Evolutionary conservation across 2,113 vertebrate species (phyloP), one percentile per base, ranked within the genome.

Genomic region (Heteronetta atricapilla): DNA sequence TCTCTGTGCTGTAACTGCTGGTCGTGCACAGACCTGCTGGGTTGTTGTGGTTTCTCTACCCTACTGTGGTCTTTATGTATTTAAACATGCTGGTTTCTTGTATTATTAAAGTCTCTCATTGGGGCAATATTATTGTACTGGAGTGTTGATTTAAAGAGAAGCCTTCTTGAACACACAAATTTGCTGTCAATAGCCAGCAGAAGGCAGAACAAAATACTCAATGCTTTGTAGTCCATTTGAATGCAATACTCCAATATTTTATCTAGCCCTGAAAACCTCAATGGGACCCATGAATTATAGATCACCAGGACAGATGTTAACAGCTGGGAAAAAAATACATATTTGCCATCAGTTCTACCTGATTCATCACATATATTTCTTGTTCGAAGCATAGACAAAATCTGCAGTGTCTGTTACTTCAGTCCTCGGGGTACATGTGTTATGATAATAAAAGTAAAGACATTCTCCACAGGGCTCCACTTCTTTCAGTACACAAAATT

Each of bases 91-190:
- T 97, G 88, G 18, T 58, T 95, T 28, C 88, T 95, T 95, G 31
- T 95, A 59, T 95, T 96, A 94, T 68, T 86, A 66, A 95, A 96
- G 62, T 89, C 69, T 95, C 73, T 97, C 92, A 79, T 86, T 84
- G 95, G 48, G 69, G n/a, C 78, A 95, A 94, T 90, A 95, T 94
- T 95, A 69, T 87, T 91, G 77, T 86, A 83, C 67, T 95, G 72
- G 60, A 93, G 16, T 92, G 82, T 92, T 94, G 88, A 92, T 78
- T 90, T 94, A 88, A 92, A 95, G 72, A 63, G 55, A 80, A 87
- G 63, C 60, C 59, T 89, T 95, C 81, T 22, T 48, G 52, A 93
- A 90, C 80, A 81, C n/a, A 77, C 58, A 87, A 79, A 31, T 55
- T 68, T 58, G 21, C 63, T 77, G 82, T 83, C 70, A 72, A 56